Conservation (phyloP, 2,797 vertebrate genomes). For the Platyrinchus mystaceus region DNA sequence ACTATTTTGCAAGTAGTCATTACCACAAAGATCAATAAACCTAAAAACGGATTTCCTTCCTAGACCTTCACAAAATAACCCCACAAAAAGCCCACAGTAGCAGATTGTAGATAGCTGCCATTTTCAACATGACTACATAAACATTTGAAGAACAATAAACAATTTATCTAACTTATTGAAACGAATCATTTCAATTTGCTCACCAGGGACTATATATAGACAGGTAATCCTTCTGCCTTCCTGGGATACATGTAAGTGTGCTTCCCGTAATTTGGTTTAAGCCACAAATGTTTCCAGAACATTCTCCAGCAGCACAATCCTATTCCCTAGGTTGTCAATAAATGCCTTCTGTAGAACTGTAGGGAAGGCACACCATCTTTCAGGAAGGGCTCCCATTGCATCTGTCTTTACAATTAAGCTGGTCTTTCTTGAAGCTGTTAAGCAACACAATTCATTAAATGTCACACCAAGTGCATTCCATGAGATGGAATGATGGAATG, state of each 20-base stretch:
- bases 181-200: background rate
- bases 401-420: slow-evolving; percentile 18
- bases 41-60: background rate
- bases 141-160: background rate
- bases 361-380: background rate
- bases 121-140: background rate
- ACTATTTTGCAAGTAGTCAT: background rate
- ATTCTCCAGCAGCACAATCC: slow-evolving; percentile 71
- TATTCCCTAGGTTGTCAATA: slow-evolving; percentile 46
- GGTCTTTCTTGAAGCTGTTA: slow-evolving; percentile 32
- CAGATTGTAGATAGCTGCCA: background rate
- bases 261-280: slow-evolving; percentile 22
- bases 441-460: slow-evolving; percentile 74
- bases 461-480: slow-evolving; percentile 68
- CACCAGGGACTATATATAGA: background rate
- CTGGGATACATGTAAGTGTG: slow-evolving; percentile 15
- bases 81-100: slow-evolving; percentile 19
- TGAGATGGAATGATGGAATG: slow-evolving; percentile 77
- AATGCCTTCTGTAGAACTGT: background rate
- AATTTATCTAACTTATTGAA: background rate
- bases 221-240: slow-evolving; percentile 51
- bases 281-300: background rate
- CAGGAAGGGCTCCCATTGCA: background rate
- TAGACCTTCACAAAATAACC: background rate
- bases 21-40: slow-evolving; percentile 20